Evolutionary conservation across 2,797 vertebrate genomes (phyloP).

Genomic region (Hipposideros larvatus): DNA sequence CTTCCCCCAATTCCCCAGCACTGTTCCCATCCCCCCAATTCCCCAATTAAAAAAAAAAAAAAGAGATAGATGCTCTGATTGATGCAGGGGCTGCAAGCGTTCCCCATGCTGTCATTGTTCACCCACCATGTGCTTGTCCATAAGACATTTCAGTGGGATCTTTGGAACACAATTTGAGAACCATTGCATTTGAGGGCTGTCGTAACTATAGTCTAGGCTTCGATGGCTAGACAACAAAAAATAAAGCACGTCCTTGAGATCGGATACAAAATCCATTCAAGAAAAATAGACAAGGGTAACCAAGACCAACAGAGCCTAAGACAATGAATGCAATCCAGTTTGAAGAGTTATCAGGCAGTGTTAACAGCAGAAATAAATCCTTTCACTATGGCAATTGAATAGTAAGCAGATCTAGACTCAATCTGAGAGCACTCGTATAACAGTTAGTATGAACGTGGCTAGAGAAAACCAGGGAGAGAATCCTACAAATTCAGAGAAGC

Average conservation of each 20-base stretch:
- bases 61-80: neutral
- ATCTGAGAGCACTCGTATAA: neutral
- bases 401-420: neutral
- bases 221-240: neutral
- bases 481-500: neutral
- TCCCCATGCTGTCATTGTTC: rapidly evolving
- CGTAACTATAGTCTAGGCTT: neutral
- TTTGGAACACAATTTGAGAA: neutral
- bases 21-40: too few species aligned
- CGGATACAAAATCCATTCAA: neutral
- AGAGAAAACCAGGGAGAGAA: neutral
- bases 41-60: too few species aligned
- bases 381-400: neutral
- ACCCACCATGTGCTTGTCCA: rapidly evolving
- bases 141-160: neutral
- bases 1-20: too few species aligned
- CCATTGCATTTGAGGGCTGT: neutral
- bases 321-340: too few species aligned
- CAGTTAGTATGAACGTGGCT: neutral
- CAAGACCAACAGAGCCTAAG: neutral
- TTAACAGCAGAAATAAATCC: neutral
- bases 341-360: neutral
- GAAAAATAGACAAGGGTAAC: neutral
- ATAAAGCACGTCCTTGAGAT: neutral
- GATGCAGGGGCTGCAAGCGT: rapidly evolving